Evolutionary conservation across 2,888 invertebrate genomes (phyloP), one percentile per base, ranked within the genome.

Genomic region (Maniola hyperantus): DNA sequence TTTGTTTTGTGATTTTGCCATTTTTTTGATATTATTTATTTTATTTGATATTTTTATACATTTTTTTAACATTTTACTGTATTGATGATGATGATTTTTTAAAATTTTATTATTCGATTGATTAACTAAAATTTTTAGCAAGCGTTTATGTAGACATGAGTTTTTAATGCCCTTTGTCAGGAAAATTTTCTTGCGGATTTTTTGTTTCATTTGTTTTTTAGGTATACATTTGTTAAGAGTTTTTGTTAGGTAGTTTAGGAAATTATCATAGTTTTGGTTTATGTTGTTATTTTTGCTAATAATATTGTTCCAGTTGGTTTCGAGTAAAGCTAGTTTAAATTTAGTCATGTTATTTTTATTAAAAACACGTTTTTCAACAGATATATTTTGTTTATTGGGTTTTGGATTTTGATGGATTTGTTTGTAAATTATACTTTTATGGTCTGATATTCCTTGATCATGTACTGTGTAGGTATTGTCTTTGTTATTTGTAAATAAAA

Each of bases 401-500:
- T 33, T n/a, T n/a, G 2, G 4, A 34, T 54, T 54, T 36, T 34
- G 1, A 1, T 34, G 54, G 33, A n/a, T 6, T 11, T 7, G 6
- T 53, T 53, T 53, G 11, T 53, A 33, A 11, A 33, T 11, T 53
- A 54, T 36, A 13, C 44, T 44, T 44, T 44, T 44, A 13, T 44
- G 44, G 44, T 44, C 44, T 13, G 44, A 44, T 11, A 34, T n/a
- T 54, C 54, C 54, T 2, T 34, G 36, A 8, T 54, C 54, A 6
- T 15, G 13, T 34, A 54, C 36, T 36, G 54, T 10, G 34, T 54
- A 54, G 5, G 11, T 54, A 34, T 6, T 10, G 5, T 13, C 18
- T 54, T 54, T 54, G 15, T 15, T 34, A 34, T 54, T 54, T 33
- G 54, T 54, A 54, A 54, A 54, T 15, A 54, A 10, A 5, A 54